Evolutionary conservation across 2,113 vertebrate genomes (phyloP), one percentile per base, ranked within the genome.

Genomic region (Merops nubicus): DNA sequence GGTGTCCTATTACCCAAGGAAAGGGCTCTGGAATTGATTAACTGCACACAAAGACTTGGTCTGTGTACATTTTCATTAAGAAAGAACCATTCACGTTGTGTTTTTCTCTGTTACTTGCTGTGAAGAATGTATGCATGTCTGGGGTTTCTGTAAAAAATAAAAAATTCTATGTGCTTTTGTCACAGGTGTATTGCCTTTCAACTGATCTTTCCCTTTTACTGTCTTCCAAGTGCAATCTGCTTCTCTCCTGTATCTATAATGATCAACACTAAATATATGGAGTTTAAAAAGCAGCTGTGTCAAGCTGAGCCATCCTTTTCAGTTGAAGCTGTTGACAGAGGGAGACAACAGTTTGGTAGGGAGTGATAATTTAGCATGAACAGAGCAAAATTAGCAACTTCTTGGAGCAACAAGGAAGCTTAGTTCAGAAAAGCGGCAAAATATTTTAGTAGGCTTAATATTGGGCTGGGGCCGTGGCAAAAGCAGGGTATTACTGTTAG

Each of bases 21-120:
- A 34, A 70, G 45, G 59, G 54, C 65, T 89, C 95, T 97, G 96
- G 91, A 79, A 84, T 47, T 92, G 82, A 94, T 96, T 96, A 96
- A 73, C 51, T 85, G 56, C 59, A 54, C 38, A 90, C 89, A 95
- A 88, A 94, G 77, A 48, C 53, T 80, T 68, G 34, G 48, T 92
- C 59, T 92, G 72, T 94, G 64, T 87, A 63, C 31, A 6, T 75
- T 92, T 95, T 72, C 43, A 33, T 68, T 76, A 70, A 88, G 60
- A 83, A 87, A 56, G 57, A 82, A 8, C 19, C 4, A 28, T 92
- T 95, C 0, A 0, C 81, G 28, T 47, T 72, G 28, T 0, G 1
- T n/a, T 91, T 95, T 92, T 59, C 70, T 78, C 73, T 22, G 23
- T 62, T 77, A 36, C 15, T 89, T 82, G 48, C 67, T 96, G 22